A percentile compares a stretch with the other conserved stretches of the same genome.
Evolutionary conservation across 2,888 invertebrate species (phyloP).

Genomic region (Bombyx huttoni): DNA sequence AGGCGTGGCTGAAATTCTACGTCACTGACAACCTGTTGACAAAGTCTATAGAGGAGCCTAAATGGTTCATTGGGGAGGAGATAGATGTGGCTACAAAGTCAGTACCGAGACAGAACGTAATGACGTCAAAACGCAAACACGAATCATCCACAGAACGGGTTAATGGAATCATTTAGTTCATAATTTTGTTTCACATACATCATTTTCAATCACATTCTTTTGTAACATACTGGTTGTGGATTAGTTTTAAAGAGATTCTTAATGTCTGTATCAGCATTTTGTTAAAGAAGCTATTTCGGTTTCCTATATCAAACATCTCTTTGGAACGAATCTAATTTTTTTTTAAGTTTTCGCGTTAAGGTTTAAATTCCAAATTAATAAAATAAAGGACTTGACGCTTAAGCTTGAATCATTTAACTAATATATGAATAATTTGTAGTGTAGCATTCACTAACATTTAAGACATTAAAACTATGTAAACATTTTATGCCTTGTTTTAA

Average conservation of each 20-base stretch:
- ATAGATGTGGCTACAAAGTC: conserved; percentile 48
- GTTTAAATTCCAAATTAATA: conserved; percentile 7
- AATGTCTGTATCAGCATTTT: conserved; percentile 14
- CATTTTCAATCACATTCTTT: conserved; percentile 35
- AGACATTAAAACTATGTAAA: conserved; percentile 41
- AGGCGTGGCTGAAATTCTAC: conserved; percentile 74
- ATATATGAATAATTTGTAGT: conserved; percentile 29
- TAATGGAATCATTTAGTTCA: conserved; percentile 61
- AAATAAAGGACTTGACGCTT: conserved; percentile 12
- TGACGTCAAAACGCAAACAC: conserved; percentile 43
- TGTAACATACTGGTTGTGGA: conserved; percentile 26
- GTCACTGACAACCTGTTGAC: conserved; percentile 65
- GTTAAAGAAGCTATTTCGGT: conserved; percentile 8
- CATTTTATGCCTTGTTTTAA: conserved; percentile 46
- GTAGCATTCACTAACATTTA: conserved; percentile 34
- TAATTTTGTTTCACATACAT: conserved; percentile 23
- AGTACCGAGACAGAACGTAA: conserved; percentile 43
- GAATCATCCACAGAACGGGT: conserved; percentile 60
- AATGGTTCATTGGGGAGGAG: conserved; percentile 57
- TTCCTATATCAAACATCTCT: conserved; percentile 27
- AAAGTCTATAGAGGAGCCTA: conserved; percentile 62
- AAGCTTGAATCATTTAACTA: conserved; percentile 20
- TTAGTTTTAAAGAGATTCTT: conserved; percentile 43
- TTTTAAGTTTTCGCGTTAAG: conserved; percentile 22
- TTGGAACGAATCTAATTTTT: conserved; percentile 19